Base-by-base conservation (phyloP, 2,113 vertebrate genomes). In the Hystrix brachyura region DNA sequence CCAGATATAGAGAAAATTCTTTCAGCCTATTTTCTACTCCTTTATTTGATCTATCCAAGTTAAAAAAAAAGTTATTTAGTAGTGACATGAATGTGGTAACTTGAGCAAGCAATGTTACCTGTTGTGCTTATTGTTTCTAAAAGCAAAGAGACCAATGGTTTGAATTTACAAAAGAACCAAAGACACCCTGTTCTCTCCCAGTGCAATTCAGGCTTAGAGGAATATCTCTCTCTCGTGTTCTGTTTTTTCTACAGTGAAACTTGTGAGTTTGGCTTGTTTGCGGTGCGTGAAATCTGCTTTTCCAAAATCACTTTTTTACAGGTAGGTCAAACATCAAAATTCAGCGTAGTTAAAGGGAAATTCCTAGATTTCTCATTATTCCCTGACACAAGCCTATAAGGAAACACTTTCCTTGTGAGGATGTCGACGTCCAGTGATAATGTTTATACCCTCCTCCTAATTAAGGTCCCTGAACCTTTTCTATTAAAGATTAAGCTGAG, bases 251-350 rank as follows among this genome's bases (percentile, higher is more conserved):
- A 0, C 11, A 43, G 25, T 72, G 15, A 69, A 48, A 4, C 62
- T 48, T 88, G 1, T 91, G 21, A 90, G 32, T 7, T 87, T 69
- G 21, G 2, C n/a, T 81, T 17, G 4, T 0, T 69, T 94, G 7
- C 71, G 18, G 7, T 65, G 95, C 12, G 53, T 48, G 12, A 43
- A 79, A 91, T 67, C 9, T 89, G 17, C n/a, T 81, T 79, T 91
- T 15, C 5, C 18, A 4, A 46, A 69, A 43, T 43, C 25, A 38
- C 3, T 55, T 3, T 90, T 13, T 80, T 32, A 46, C 0, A 46
- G 25, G 8, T 27, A 87, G 19, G 4, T 34, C 19, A 59, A 86
- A 95, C 43, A 8, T 29, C 38, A 95, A 90, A 87, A 80, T 51
- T 80, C 13, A 34, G 3, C 11, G 25, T 27, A 13, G 4, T 34